Conservation (phyloP, 2,113 vertebrate species). For the Oryzias woworae region DNA sequence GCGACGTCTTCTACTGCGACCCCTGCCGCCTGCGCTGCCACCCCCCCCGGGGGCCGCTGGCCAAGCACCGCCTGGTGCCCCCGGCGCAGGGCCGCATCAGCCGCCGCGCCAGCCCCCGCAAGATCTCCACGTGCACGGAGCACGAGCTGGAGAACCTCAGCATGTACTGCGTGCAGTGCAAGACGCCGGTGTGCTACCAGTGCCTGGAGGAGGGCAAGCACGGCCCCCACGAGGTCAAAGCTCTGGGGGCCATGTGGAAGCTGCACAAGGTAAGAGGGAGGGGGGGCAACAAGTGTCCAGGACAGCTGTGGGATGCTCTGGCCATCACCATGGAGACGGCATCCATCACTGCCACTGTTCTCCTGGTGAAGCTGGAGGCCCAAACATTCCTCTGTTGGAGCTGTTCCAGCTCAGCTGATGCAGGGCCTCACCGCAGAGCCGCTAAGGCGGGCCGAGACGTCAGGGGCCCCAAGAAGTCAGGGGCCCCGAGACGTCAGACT, state of each 20-base stretch:
- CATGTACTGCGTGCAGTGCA: slow-evolving; percentile 99
- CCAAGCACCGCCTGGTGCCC: slow-evolving; percentile 94
- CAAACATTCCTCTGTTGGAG: no score
- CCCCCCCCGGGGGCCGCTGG: slow-evolving; percentile 92
- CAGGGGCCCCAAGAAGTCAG: no score
- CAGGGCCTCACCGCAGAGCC: no score
- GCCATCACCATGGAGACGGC: no score
- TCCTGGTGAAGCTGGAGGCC: no score
- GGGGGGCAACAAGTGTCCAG: no score
- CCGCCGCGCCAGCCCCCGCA: slow-evolving; percentile 89
- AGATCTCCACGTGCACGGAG: slow-evolving; percentile 96
- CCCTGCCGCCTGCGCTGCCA: slow-evolving; percentile 95
- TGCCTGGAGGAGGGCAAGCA: slow-evolving; percentile 96
- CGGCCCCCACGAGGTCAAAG: slow-evolving; percentile 95
- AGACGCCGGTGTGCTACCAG: slow-evolving; percentile 96
- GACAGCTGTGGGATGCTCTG: no score
- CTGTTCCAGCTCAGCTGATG: no score
- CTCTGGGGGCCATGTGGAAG: slow-evolving; percentile 98
- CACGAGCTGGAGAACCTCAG: slow-evolving; percentile 98
- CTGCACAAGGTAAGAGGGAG: slow-evolving; percentile 89
- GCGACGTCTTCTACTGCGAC: slow-evolving; percentile 98
- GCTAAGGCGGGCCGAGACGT: no score
- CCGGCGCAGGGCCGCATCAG: slow-evolving; percentile 95
- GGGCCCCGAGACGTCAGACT: no score
- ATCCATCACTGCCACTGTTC: no score